Evolutionary conservation across 2,113 vertebrate species (phyloP).

Genomic region (Eudyptes chrysolophus): DNA sequence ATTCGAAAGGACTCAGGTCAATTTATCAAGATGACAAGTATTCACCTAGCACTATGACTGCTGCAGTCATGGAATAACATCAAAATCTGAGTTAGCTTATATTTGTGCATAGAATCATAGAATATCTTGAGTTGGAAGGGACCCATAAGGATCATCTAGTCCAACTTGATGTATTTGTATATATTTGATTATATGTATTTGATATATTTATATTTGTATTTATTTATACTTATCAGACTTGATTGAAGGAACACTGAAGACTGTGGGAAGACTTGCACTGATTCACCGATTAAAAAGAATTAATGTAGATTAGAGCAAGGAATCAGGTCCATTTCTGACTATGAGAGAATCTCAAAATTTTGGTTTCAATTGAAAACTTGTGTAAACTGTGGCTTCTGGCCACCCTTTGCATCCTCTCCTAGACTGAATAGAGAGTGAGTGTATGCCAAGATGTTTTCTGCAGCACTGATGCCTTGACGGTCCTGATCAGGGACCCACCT

Average conservation of each 20-base stretch:
- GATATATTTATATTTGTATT: neutral
- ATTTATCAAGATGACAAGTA: neutral
- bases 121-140: neutral
- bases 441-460: neutral
- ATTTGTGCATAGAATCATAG: neutral
- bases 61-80: neutral
- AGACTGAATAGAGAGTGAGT: neutral
- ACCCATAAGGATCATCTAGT: neutral
- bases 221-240: neutral
- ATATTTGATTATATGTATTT: neutral
- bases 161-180: neutral
- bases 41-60: neutral
- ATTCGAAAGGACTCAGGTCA: neutral
- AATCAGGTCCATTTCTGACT: neutral
- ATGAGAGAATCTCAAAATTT: neutral
- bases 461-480: neutral
- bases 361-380: neutral
- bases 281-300: neutral
- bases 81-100: neutral
- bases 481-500: fast-evolving
- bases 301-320: neutral
- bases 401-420: neutral
- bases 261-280: neutral
- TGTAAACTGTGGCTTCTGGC: neutral
- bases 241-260: neutral